Percentiles rank a stretch among this genome's conserved stretches.
These are phyloP conservation scores for Stenodema calcarata DNA, from an alignment of 2,888 invertebrate species.

Conservation along the genomic window DNA sequence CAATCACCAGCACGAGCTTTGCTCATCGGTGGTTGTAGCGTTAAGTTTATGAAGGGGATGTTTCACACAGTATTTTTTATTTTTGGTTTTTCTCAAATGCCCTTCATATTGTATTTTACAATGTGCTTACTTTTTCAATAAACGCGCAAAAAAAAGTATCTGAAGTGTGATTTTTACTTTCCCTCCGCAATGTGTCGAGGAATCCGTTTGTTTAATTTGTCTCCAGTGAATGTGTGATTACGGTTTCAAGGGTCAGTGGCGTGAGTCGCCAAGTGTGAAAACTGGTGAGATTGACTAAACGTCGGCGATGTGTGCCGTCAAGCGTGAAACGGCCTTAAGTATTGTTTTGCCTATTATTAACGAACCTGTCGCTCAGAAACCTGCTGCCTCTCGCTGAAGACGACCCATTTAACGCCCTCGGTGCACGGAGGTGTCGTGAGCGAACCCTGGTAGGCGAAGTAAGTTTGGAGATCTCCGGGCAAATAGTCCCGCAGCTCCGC, in stretches of 20 bases:
- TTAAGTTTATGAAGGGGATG: too few species aligned
- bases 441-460: conserved; percentile 21
- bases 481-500: neutral
- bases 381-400: neutral
- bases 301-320: neutral
- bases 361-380: conserved; percentile 12
- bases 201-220: neutral
- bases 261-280: neutral
- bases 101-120: too few species aligned
- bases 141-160: too few species aligned
- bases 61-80: too few species aligned
- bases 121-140: too few species aligned
- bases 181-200: neutral
- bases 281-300: neutral
- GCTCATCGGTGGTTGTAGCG: too few species aligned
- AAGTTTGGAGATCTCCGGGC: neutral
- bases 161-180: too few species aligned
- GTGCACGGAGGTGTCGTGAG: conserved; percentile 37
- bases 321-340: neutral
- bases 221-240: neutral
- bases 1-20: too few species aligned
- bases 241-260: neutral
- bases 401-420: conserved; percentile 24
- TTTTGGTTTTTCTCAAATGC: too few species aligned
- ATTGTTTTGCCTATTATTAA: neutral